Base-by-base conservation (phyloP, 1,140 invertebrate species). In the Tenebrio molitor region DNA sequence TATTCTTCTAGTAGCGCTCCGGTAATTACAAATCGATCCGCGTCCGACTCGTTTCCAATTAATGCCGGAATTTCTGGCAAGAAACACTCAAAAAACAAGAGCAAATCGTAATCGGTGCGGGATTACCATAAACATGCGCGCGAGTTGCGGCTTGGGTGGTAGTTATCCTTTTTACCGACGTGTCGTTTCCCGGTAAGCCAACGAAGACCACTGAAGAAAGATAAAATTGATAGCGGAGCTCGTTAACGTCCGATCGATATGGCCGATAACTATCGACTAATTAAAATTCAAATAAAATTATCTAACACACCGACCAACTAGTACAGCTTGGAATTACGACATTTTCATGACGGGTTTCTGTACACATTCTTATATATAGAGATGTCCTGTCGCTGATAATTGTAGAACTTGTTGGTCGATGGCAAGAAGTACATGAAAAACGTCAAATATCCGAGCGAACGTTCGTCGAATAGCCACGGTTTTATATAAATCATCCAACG, bases 1-100 rank as follows among this genome's bases (percentile, higher is more conserved):
- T 74, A 44, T 69, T 71, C 62, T 23, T 70, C 68, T 19, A 62
- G 23, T 25, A 44, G 16, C 8, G n/a, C n/a, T n/a, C n/a, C n/a
- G n/a, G n/a, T 44, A 58, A 58, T 58, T 29, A 29, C 50, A 19
- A 58, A 58, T 29, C 50, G 19, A 29, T 58, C 19, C 46, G 23
- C 46, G 46, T 53, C 44, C 44, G 44, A 3, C 3, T 3, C 25
- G 25, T 8, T 29, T 8, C 12, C 36, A 7, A 39, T 39, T 39
- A 7, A 39, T 29, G 12, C n/a, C 12, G 36, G 36, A 39, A 39
- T 12, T 39, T 12, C 36, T 39, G 36, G 12, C n/a, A 39, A 7
- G 36, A 39, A 39, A 58, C 10, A 58, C 25, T 58, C 29, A 25
- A 58, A 58, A 58, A 50, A 50, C 44, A 12, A 14, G 44, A 50